Evolutionary conservation across 2,888 invertebrate genomes (phyloP), one percentile per base, ranked within the genome.

Genomic region (Dioctria rufipes): DNA sequence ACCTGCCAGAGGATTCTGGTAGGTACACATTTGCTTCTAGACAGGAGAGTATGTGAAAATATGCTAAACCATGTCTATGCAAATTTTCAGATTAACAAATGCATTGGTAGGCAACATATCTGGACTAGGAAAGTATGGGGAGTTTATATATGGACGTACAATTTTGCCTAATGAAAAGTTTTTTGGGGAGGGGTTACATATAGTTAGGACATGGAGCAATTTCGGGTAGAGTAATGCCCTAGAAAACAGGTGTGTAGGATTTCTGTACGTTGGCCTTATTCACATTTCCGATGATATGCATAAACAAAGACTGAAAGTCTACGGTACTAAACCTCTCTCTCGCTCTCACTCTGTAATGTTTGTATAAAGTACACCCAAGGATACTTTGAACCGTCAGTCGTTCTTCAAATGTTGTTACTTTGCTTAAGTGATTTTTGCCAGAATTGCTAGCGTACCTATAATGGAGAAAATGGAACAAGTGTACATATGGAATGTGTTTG

Each of bases 141-240:
- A 46, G 60, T 42, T 42, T 67, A 54, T 58, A 79, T 79, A 39
- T 79, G 67, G 42, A 69, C 80, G 58, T 46, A 69, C 80, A 80
- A 69, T 80, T 80, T 80, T 58, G 80, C 80, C 66, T 80, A 80
- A 80, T 80, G 80, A 80, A 80, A 80, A 80, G 43, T 80, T 80
- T 25, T 69, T 80, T 51, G 39, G 80, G 65, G 25, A n/a, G 8
- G 39, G 40, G 9, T 60, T 43, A 42, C 58, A 13, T 37, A 43
- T 39, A 58, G 51, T 46, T 37, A 42, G 63, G 49, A 77, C 39
- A 43, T 39, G 61, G 61, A 39, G 25, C 25, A 25, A 1, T 25
- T 25, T 25, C 25, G 1, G 25, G 25, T 25, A 54, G 54, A 54
- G 4, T 54, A n/a, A n/a, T 54, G 25, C 54, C 3, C 54, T 8